Percentiles rank a stretch among this genome's conserved stretches.
These are phyloP conservation scores for Sinonovacula constricta DNA, from an alignment of 1,140 invertebrate genomes.

Conservation along the genomic window DNA sequence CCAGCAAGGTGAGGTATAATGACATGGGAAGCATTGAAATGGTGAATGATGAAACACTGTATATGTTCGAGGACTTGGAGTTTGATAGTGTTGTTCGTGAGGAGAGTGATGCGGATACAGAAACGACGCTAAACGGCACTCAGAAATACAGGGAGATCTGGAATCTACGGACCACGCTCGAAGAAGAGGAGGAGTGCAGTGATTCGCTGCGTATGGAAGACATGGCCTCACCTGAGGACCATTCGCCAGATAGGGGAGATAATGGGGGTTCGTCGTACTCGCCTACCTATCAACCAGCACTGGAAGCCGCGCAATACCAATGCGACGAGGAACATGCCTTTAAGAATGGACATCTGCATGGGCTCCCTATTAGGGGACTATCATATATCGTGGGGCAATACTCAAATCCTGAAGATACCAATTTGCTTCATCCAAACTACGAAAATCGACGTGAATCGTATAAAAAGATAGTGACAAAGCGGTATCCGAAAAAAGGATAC, in stretches of 20 bases:
- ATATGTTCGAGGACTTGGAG: slow-evolving; percentile 60
- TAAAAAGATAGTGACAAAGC: slow-evolving; percentile 74
- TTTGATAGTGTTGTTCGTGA: slow-evolving; percentile 58
- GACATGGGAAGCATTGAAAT: slow-evolving; percentile 81
- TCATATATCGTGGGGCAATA: no score
- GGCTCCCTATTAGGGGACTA: no score
- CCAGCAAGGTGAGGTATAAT: slow-evolving; percentile 79
- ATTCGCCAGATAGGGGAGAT: slow-evolving; percentile 66
- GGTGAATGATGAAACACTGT: slow-evolving; percentile 74
- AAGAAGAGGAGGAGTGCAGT: slow-evolving; percentile 80
- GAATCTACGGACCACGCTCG: slow-evolving; percentile 80
- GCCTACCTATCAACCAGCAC: slow-evolving; percentile 33
- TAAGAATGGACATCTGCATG: no score
- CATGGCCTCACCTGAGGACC: slow-evolving; percentile 75
- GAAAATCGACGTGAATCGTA: slow-evolving; percentile 70
- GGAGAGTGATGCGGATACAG: slow-evolving; percentile 65
- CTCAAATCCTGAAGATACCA: slow-evolving; percentile 48
- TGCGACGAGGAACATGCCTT: not conserved
- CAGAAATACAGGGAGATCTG: slow-evolving; percentile 80
- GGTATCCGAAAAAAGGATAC: slow-evolving; percentile 68
- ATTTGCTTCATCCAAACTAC: slow-evolving; percentile 70
- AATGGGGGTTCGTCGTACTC: slow-evolving; percentile 33
- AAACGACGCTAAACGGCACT: slow-evolving; percentile 73
- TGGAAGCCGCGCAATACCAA: not conserved
- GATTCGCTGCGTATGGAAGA: slow-evolving; percentile 77